Evolutionary conservation across 2,113 vertebrate species (phyloP), one percentile per base, ranked within the genome.

Genomic region (Nerophis lumbriciformis): DNA sequence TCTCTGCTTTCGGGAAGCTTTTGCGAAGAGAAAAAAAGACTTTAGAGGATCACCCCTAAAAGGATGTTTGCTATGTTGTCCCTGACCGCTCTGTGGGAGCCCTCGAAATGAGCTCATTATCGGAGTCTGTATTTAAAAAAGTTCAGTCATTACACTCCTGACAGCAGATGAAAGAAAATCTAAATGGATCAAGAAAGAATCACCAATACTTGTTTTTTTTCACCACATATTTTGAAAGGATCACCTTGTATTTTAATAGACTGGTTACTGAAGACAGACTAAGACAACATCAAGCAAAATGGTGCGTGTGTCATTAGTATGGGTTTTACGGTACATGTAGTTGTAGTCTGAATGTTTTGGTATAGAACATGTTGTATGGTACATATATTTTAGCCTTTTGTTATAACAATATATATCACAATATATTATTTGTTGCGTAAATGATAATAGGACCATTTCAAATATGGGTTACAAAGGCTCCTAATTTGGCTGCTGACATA

Each of bases 101-200:
- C 57, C 51, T 59, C 49, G 49, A 72, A 73, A 71, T 57, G 45
- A 61, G 63, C 64, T 71, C 60, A 76, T 78, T 65, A 77, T 71
- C 63, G 72, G 65, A 71, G 37, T 48, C 69, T 71, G 65, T 53
- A 78, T 38, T 45, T 59, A 51, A 68, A 51, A 68, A 69, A 54
- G 53, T 75, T 13, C 5, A 61, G 61, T 54, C 56, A 19, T 52
- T 75, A 54, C 72, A 79, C 48, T 50, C 63, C 12, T 38, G 61
- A 19, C 38, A 69, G 62, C 45, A 79, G 61, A 67, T 51, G 44
- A 50, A 53, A 80, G 63, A 73, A 70, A 72, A 57, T 63, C 61
- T 39, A 70, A 81, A 77, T 77, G 59, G 70, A 58, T 65, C 57
- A 60, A 28, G 56, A 61, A 36, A 53, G 48, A 50, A 36, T 38